Conservation (phyloP, 2,113 vertebrate genomes). For the Chelonoidis abingdonii region DNA sequence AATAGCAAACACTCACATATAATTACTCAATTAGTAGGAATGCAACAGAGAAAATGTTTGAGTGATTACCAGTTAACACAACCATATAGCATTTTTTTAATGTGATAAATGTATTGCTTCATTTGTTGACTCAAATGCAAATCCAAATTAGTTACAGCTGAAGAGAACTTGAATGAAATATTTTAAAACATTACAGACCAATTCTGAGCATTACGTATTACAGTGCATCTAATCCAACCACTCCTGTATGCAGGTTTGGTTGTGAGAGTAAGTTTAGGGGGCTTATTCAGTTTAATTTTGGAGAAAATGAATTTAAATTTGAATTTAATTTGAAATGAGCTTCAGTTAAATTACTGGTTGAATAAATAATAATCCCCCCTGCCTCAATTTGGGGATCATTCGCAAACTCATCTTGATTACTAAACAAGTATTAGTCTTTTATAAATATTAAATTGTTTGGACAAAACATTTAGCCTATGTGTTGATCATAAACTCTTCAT, state of each 20-base stretch:
- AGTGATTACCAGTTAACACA: neutral
- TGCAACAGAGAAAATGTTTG: neutral
- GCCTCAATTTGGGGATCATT: neutral
- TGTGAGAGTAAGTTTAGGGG: neutral
- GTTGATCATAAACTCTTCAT: neutral
- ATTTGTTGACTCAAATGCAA: neutral
- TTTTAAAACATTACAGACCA: neutral
- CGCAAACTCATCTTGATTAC: neutral
- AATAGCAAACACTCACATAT: neutral
- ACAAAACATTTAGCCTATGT: neutral
- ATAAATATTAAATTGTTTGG: neutral
- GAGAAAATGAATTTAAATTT: neutral
- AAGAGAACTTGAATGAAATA: neutral
- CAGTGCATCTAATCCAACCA: neutral
- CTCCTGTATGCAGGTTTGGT: fast-evolving
- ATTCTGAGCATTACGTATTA: neutral
- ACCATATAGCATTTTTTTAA: neutral
- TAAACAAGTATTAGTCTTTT: neutral
- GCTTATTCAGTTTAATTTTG: neutral
- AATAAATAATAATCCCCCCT: neutral
- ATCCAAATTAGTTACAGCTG: neutral
- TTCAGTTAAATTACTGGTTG: fast-evolving
- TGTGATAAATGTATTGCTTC: neutral
- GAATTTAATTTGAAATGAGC: neutral
- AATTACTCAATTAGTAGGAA: neutral